Evolutionary conservation across 2,888 invertebrate genomes (phyloP).

Genomic region (Patella ulyssiponensis): DNA sequence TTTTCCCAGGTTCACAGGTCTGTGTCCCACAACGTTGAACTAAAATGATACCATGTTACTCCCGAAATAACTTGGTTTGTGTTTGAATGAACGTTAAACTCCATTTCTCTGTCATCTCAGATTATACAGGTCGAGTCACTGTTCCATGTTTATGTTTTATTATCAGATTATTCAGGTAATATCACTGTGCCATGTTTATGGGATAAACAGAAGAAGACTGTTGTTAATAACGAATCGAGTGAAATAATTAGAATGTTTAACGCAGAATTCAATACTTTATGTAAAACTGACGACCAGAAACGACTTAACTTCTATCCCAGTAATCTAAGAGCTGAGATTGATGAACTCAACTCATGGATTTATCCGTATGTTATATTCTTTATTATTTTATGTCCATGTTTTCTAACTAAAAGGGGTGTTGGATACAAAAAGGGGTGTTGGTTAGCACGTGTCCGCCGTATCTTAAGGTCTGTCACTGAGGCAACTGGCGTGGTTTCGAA

Average conservation of each 20-base stretch:
- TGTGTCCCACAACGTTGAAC: too few relatives aligned
- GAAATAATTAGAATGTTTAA: conserved; percentile 70
- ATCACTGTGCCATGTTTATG: conserved; percentile 66
- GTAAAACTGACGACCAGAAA: conserved; percentile 58
- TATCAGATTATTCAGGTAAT: conserved; percentile 60
- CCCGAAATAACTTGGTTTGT: too few relatives aligned
- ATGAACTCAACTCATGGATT: conserved; percentile 63
- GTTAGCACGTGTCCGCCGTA: too few relatives aligned
- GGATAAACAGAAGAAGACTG: conserved; percentile 62
- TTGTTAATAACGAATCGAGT: conserved; percentile 69
- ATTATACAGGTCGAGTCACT: conserved; percentile 58
- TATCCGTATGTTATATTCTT: conserved; percentile 56
- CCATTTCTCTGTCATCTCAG: conserved; percentile 34
- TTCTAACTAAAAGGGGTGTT: not conserved
- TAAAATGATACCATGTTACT: too few relatives aligned
- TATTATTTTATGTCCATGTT: not conserved
- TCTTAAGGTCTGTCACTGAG: too few relatives aligned
- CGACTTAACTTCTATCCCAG: conserved; percentile 64
- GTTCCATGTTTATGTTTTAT: conserved; percentile 68
- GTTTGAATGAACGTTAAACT: too few relatives aligned
- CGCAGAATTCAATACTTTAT: conserved; percentile 65
- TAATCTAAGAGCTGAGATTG: conserved; percentile 53
- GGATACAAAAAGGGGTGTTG: not conserved
- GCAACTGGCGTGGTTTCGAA: too few relatives aligned
- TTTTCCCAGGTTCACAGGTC: too few relatives aligned